These are phyloP conservation scores for Mico argentatus DNA, from an alignment of 2,797 vertebrate genomes.

Conservation along the genomic window DNA sequence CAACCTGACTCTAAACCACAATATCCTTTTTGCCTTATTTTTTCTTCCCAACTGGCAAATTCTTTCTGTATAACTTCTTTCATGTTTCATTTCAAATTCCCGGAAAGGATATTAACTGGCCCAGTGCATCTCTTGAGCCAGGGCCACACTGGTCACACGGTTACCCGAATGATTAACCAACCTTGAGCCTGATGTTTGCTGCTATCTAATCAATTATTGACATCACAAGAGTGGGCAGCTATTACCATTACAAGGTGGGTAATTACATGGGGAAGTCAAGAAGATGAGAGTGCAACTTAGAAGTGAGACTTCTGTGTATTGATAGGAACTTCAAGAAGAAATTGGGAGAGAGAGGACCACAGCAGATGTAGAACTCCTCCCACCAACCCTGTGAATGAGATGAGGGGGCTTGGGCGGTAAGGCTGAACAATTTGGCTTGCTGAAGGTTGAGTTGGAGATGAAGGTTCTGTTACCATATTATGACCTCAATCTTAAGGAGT, in stretches of 20 bases:
- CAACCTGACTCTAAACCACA: background rate
- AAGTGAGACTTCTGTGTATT: background rate
- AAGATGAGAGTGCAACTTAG: background rate
- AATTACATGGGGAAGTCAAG: background rate
- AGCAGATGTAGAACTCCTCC: background rate
- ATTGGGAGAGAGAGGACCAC: background rate
- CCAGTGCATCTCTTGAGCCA: background rate
- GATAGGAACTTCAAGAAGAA: background rate
- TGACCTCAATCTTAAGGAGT: background rate
- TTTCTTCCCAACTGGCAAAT: conserved; percentile 23
- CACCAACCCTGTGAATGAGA: background rate
- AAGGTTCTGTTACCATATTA: background rate
- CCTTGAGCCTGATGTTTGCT: background rate
- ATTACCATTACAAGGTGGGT: background rate
- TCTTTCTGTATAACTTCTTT: background rate
- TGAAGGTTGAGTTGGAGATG: background rate
- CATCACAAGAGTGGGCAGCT: background rate
- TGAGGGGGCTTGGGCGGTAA: background rate
- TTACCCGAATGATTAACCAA: background rate
- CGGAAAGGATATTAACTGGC: background rate
- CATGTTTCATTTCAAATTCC: background rate
- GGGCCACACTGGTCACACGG: background rate
- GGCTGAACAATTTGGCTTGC: background rate
- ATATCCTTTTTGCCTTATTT: background rate
- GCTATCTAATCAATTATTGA: background rate